A percentile compares a stretch with the other conserved stretches of the same genome.
phyloP scores from a whole-genome alignment of 2,113 vertebrate species.

The Strix aluco region DNA sequence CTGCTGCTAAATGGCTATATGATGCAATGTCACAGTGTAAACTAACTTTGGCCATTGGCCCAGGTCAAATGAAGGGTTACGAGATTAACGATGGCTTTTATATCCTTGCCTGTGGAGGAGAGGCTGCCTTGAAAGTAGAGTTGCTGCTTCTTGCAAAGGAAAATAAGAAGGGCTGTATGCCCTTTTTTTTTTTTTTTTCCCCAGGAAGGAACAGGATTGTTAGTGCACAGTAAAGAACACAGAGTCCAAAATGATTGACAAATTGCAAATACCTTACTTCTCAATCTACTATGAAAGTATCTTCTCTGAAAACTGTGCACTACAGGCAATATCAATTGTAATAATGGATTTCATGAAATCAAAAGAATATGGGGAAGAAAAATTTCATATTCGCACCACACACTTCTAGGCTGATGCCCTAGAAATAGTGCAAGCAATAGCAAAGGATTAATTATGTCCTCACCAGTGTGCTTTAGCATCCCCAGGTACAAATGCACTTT shows the following conservation, averaged over 20 bases:
- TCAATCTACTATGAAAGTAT: neutral
- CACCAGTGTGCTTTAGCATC: neutral
- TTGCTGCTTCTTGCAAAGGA: neutral
- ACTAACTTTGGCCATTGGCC: neutral
- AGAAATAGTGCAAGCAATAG: neutral
- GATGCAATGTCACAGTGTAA: neutral
- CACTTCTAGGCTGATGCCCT: neutral
- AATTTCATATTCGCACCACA: neutral
- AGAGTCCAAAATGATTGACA: neutral
- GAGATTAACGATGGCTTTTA: neutral
- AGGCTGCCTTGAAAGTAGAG: neutral
- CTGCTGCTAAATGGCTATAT: neutral
- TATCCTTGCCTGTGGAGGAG: neutral
- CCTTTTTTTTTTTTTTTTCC: neutral
- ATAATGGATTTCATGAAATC: neutral
- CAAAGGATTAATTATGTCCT: neutral
- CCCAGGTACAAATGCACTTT: neutral
- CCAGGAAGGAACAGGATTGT: neutral
- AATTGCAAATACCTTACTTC: neutral
- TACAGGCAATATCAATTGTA: neutral
- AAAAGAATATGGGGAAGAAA: neutral
- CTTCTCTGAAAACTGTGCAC: neutral
- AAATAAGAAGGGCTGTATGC: neutral
- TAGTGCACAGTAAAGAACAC: neutral
- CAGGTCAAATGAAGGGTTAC: neutral